Evolutionary conservation across 2,113 vertebrate genomes (phyloP).

Genomic region (Dinomys branickii): DNA sequence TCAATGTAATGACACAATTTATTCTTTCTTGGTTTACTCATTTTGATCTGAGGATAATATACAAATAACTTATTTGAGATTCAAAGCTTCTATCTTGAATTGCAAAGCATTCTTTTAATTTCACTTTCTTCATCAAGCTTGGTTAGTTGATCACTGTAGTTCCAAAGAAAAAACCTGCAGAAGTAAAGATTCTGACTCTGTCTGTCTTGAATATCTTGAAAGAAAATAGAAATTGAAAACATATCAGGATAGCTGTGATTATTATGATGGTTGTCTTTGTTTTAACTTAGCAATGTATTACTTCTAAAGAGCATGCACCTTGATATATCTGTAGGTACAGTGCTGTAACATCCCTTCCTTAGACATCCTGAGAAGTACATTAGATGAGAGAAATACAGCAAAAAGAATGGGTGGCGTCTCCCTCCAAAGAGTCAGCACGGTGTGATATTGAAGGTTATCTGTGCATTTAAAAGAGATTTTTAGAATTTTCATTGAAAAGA

Average conservation of each 20-base stretch:
- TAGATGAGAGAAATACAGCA: slow-evolving; percentile 53
- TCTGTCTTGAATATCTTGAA: neutral
- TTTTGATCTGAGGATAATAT: neutral
- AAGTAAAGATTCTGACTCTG: neutral
- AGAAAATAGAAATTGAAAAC: slow-evolving; percentile 19
- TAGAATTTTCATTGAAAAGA: slow-evolving; percentile 83
- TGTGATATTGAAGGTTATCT: slow-evolving; percentile 84
- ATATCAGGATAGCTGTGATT: neutral
- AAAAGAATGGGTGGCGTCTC: neutral
- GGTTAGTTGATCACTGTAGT: neutral
- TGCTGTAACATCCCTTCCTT: neutral
- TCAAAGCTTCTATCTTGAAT: neutral
- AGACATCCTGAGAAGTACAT: slow-evolving; percentile 38
- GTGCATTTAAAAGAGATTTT: slow-evolving; percentile 82
- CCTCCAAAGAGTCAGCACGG: slow-evolving; percentile 64
- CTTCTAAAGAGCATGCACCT: neutral
- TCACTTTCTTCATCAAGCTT: neutral
- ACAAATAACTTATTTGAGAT: neutral
- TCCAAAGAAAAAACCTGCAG: neutral
- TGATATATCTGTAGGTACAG: neutral
- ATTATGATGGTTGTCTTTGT: neutral
- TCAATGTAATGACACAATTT: neutral
- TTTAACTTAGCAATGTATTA: slow-evolving; percentile 23
- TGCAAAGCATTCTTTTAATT: neutral
- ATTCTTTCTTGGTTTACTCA: neutral